Conservation (phyloP, 2,888 invertebrate species). For the Drosophila multiciliata region DNA sequence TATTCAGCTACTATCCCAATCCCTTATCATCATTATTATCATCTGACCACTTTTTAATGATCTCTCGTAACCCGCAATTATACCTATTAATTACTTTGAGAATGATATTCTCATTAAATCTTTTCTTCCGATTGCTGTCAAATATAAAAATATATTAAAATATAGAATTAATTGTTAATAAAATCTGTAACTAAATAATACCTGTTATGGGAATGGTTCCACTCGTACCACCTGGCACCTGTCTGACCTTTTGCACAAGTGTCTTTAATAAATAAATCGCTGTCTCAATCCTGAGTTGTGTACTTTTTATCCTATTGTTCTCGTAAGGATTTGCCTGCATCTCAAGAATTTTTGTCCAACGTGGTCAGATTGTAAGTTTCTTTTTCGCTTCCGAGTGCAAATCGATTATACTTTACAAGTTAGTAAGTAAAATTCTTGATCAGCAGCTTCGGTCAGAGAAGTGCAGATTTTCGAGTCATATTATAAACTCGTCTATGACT, state of each 20-base stretch:
- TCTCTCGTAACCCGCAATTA: rapidly evolving
- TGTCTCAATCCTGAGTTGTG: not conserved
- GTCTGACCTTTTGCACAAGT: rapidly evolving
- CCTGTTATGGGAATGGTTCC: rapidly evolving
- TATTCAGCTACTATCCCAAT: not conserved
- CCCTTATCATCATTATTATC: not conserved
- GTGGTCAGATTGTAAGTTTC: not conserved
- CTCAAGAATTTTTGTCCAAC: not conserved
- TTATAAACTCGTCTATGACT: no score
- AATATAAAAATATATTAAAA: not conserved
- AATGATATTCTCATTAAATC: rapidly evolving
- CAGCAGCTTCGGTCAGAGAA: not conserved
- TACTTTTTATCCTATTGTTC: rapidly evolving
- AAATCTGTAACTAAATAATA: not conserved
- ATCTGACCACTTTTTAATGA: not conserved
- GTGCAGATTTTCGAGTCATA: not conserved
- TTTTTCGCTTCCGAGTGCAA: not conserved
- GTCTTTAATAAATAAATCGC: rapidly evolving
- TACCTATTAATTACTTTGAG: rapidly evolving
- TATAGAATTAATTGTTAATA: not conserved
- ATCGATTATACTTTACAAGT: not conserved
- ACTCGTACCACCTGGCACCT: rapidly evolving
- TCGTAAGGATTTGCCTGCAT: not conserved
- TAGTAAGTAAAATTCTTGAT: not conserved
- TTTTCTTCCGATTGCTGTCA: not conserved